A percentile compares a stretch with the other conserved stretches of the same genome.
Evolutionary conservation across 1,140 invertebrate species (phyloP).

Genomic region (Harpegnathos saltator): DNA sequence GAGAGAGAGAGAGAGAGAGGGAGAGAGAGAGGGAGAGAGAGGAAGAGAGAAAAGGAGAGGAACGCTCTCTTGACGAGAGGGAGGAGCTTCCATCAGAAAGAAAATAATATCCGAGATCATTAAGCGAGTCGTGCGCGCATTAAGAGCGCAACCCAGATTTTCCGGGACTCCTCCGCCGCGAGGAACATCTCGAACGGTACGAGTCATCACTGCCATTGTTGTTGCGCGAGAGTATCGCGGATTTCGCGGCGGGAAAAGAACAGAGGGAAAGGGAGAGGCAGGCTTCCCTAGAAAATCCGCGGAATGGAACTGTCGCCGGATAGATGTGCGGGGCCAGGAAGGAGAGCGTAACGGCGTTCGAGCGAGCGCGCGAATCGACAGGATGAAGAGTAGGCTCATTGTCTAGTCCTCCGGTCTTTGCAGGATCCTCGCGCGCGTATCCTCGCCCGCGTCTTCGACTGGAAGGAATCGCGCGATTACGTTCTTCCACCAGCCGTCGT

Average conservation of each 20-base stretch:
- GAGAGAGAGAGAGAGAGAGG: too few relatives aligned
- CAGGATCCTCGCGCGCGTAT: conserved; percentile 49
- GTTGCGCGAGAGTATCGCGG: conserved; percentile 35
- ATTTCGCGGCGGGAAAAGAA: not conserved
- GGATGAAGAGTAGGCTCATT: conserved; percentile 77
- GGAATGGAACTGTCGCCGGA: conserved; percentile 46
- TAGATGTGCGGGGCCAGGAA: conserved; percentile 57
- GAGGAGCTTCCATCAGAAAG: not conserved
- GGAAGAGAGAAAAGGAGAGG: too few relatives aligned
- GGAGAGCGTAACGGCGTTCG: conserved; percentile 70
- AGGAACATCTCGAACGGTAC: conserved; percentile 30
- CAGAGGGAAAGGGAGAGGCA: not conserved
- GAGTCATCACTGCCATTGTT: conserved; percentile 60
- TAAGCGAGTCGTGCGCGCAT: conserved; percentile 15
- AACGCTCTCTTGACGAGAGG: not conserved
- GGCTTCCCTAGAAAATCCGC: conserved; percentile 48
- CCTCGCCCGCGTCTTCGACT: conserved; percentile 49
- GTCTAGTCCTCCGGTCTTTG: conserved; percentile 51
- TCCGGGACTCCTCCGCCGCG: not conserved
- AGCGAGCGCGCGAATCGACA: conserved; percentile 73
- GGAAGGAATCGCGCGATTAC: conserved; percentile 68
- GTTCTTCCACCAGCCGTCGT: conserved; percentile 10
- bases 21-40: too few relatives aligned
- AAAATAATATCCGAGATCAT: conserved; percentile 44
- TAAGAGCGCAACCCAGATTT: conserved; percentile 46